These are phyloP conservation scores for Tachina fera DNA, from an alignment of 2,888 invertebrate species.

Conservation along the genomic window DNA sequence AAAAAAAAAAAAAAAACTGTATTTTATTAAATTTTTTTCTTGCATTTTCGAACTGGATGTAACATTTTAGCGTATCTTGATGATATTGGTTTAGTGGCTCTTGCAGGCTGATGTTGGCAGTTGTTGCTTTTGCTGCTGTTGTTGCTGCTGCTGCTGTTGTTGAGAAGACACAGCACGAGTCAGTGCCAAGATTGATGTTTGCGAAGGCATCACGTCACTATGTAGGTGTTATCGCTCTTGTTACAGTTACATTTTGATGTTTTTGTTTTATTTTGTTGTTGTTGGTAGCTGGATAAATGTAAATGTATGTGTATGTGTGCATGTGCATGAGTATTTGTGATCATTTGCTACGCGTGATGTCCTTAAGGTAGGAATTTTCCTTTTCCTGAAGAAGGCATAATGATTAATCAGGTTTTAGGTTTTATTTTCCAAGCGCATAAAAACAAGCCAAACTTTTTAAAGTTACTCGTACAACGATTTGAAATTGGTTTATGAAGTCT, in stretches of 20 bases:
- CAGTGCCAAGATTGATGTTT: constrained; percentile 66
- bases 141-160: constrained; percentile 12
- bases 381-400: constrained; percentile 60
- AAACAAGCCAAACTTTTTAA: constrained; percentile 10
- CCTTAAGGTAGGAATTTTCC: constrained; percentile 80
- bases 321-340: constrained; percentile 60
- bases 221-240: constrained; percentile 80
- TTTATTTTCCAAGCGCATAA: constrained; percentile 1
- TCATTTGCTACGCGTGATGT: constrained; percentile 83
- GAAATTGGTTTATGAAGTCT: constrained; percentile 27
- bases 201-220: constrained; percentile 70
- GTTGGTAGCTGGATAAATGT: background rate
- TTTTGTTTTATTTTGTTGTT: constrained; percentile 20
- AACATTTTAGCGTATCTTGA: constrained; percentile 62
- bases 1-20: background rate
- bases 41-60: constrained; percentile 55
- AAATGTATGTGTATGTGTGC: background rate
- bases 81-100: constrained; percentile 66
- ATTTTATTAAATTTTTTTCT: background rate
- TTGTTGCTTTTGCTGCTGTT: background rate
- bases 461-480: background rate
- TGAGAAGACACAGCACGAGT: constrained; percentile 67
- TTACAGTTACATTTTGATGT: constrained; percentile 50
- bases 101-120: constrained; percentile 9
- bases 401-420: constrained; percentile 49